phyloP scores from a whole-genome alignment of 2,113 vertebrate species.

The Otis tarda region DNA sequence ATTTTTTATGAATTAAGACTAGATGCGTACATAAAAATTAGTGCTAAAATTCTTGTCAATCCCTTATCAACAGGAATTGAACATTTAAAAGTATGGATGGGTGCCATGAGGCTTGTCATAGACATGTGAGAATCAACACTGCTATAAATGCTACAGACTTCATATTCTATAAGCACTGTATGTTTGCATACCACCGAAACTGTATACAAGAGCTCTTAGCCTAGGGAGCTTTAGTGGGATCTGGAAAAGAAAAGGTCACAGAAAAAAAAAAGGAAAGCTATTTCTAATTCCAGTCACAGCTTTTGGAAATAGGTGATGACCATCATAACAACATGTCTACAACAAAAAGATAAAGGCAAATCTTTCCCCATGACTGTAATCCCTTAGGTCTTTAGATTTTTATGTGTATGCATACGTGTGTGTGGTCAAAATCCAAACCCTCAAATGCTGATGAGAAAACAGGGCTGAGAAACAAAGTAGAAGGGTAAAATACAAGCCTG shows the following conservation, averaged over 20 bases:
- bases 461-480: neutral
- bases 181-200: neutral
- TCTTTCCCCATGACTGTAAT: rapidly evolving
- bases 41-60: neutral
- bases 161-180: neutral
- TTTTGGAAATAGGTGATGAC: neutral
- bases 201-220: neutral
- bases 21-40: neutral
- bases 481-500: neutral
- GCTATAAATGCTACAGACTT: neutral
- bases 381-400: neutral
- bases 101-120: conserved; percentile 10
- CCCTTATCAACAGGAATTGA: neutral
- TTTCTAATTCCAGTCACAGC: neutral
- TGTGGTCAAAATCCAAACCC: neutral
- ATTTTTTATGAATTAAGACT: neutral
- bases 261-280: neutral
- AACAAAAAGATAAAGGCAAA: neutral
- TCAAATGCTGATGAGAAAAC: neutral
- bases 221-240: neutral
- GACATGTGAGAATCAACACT: conserved; percentile 10
- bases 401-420: neutral
- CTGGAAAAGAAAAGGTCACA: neutral
- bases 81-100: neutral
- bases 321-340: neutral